Evolutionary conservation across 37 sponge, comb jelly and placozoan genomes (phyloP).

Genomic region (Aplysina aerophoba): DNA sequence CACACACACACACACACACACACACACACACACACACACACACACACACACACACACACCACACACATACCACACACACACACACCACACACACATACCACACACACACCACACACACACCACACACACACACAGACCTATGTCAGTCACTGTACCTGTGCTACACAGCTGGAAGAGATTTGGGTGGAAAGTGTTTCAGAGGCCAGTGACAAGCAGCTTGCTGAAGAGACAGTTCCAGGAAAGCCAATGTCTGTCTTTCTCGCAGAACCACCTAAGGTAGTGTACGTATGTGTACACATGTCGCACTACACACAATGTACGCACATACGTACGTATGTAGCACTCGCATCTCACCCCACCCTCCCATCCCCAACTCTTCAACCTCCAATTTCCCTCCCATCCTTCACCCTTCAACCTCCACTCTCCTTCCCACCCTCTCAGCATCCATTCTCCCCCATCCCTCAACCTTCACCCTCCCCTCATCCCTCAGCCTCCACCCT

Average conservation of each 20-base stretch:
- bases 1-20: neutral
- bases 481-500: no score
- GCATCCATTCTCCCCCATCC: no score
- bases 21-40: neutral
- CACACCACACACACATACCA: neutral
- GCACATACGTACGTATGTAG: no score
- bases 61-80: no score
- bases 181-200: conserved; percentile 73
- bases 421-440: no score
- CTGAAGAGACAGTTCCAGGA: conserved; percentile 78
- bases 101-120: neutral
- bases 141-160: neutral
- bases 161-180: conserved; percentile 66
- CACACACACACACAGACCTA: neutral
- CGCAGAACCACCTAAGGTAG: conserved; percentile 58
- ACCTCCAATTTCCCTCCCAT: no score
- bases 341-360: no score
- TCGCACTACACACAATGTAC: no score
- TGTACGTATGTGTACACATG: no score
- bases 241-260: conserved; percentile 79
- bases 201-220: conserved; percentile 59
- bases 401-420: no score
- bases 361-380: no score
- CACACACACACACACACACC: neutral
- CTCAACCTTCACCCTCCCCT: no score